Conservation (phyloP, 2,113 vertebrate species). For the Cichladusa arquata region DNA sequence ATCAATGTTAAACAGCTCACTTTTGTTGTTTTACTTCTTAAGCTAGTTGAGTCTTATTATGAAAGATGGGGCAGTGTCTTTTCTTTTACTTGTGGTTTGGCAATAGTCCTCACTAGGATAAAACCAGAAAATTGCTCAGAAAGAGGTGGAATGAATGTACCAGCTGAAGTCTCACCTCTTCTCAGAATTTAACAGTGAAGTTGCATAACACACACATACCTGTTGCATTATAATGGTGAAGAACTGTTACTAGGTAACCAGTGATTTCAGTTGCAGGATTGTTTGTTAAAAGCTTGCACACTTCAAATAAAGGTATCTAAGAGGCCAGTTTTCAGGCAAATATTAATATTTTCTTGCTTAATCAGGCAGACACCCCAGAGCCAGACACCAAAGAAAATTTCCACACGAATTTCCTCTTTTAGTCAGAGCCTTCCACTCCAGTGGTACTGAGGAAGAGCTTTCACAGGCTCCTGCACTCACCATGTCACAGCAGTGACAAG, state of each 20-base stretch:
- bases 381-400: neutral
- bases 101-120: neutral
- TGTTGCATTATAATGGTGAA: conserved; percentile 23
- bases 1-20: neutral
- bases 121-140: conserved; percentile 48
- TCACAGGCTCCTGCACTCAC: neutral
- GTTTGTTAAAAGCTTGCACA: conserved; percentile 20
- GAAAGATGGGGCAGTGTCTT: neutral
- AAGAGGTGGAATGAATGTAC: neutral
- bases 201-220: conserved; percentile 1
- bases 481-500: neutral
- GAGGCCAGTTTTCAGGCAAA: neutral
- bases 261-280: neutral
- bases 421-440: neutral
- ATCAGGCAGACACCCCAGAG: neutral
- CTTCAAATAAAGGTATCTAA: neutral
- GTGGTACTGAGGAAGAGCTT: neutral
- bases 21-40: conserved; percentile 35
- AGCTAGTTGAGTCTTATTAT: neutral
- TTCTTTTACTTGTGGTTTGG: conserved; percentile 36
- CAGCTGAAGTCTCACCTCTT: conserved; percentile 53
- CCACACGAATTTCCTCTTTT: neutral
- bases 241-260: conserved; percentile 44
- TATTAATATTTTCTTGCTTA: neutral
- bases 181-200: conserved; percentile 43